phyloP scores from a whole-genome alignment of 2,797 vertebrate species.

The Danio tinwini region DNA sequence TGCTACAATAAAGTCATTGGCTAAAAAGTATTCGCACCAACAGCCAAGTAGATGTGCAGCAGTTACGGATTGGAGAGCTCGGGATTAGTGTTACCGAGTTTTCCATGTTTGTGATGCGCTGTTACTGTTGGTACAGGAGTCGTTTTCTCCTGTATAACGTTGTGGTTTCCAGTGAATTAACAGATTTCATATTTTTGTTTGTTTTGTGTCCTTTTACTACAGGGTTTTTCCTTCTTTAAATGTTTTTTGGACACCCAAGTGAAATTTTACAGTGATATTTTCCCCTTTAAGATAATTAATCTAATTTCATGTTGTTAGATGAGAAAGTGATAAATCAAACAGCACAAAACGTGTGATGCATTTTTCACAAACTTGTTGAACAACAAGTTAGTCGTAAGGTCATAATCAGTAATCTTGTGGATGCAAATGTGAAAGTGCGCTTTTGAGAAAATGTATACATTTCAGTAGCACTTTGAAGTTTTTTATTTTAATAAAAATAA shows the following conservation, averaged over 20 bases:
- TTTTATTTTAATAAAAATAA: too few relatives aligned
- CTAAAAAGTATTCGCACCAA: slow-evolving; percentile 8
- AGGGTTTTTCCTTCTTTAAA: not conserved
- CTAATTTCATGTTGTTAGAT: not conserved
- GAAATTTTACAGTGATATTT: not conserved
- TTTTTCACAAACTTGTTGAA: not conserved
- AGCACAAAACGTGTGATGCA: not conserved
- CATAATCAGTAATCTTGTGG: not conserved
- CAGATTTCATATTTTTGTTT: slow-evolving; percentile 12
- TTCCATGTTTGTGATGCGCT: not conserved
- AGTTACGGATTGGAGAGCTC: not conserved
- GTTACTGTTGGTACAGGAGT: slow-evolving; percentile 9
- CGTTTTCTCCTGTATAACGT: not conserved
- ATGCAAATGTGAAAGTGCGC: not conserved
- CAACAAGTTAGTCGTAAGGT: not conserved
- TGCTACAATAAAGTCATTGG: not conserved
- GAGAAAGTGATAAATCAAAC: not conserved
- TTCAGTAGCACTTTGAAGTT: too few relatives aligned
- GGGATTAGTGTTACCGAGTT: not conserved
- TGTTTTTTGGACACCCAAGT: not conserved
- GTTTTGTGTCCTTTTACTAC: slow-evolving; percentile 1
- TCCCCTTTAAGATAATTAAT: too few relatives aligned
- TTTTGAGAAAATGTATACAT: too few relatives aligned
- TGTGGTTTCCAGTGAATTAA: slow-evolving; percentile 1
- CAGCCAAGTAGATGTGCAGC: not conserved